A percentile compares a stretch with the other conserved stretches of the same genome.
phyloP scores from a whole-genome alignment of 2,113 vertebrate species.

The Tachycineta bicolor region DNA sequence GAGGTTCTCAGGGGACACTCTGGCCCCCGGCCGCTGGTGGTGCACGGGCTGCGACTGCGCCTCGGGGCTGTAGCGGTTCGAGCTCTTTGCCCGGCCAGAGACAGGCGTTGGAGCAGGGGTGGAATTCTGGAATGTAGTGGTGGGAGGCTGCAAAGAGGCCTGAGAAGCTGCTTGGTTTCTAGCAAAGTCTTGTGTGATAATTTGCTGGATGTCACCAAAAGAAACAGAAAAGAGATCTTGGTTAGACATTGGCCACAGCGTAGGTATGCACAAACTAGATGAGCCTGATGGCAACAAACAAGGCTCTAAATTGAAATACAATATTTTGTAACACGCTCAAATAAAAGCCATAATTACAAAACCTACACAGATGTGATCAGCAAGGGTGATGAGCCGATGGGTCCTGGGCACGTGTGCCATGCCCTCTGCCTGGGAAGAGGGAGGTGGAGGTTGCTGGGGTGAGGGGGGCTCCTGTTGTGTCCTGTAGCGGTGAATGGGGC shows the following conservation, averaged over 20 bases:
- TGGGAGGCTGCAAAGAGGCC: constrained; percentile 77
- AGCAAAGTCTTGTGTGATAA: constrained; percentile 98
- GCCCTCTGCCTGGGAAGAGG: constrained; percentile 81
- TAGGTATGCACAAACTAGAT: background rate
- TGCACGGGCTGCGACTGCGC: constrained; percentile 78
- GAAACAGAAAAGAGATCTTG: background rate
- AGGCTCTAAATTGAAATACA: background rate
- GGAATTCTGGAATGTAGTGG: constrained; percentile 90
- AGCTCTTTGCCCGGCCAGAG: constrained; percentile 80
- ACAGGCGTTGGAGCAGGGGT: constrained; percentile 69
- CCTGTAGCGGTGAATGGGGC: constrained; percentile 82
- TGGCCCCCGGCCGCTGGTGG: constrained; percentile 86
- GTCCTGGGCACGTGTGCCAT: constrained; percentile 87
- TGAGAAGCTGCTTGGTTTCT: constrained; percentile 87
- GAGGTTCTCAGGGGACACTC: constrained; percentile 91
- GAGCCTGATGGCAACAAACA: background rate
- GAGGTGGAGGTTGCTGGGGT: constrained; percentile 77
- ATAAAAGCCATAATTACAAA: background rate
- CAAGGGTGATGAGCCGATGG: constrained; percentile 94
- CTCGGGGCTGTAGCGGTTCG: constrained; percentile 93
- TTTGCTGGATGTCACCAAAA: constrained; percentile 80
- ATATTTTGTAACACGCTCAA: background rate
- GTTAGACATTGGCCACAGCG: background rate
- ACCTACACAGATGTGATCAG: constrained; percentile 97
- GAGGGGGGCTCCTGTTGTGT: constrained; percentile 78